Evolutionary conservation across 2,797 vertebrate genomes (phyloP).

Genomic region (Acipenser oxyrinchus): DNA sequence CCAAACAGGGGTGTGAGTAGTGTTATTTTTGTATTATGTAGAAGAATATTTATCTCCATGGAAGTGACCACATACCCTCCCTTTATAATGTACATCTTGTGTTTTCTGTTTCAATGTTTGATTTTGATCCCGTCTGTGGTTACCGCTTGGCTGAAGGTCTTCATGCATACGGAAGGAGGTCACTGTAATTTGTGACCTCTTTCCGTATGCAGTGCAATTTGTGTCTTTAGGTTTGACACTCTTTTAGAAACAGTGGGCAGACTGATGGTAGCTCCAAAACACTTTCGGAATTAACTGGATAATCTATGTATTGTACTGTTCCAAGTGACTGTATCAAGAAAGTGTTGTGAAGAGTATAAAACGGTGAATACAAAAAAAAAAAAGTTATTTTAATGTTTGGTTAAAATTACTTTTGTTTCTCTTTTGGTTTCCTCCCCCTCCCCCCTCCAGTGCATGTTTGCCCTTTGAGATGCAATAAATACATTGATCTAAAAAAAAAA

Average conservation of each 20-base stretch:
- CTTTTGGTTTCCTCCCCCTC: too few species aligned
- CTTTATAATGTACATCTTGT: constrained; percentile 59
- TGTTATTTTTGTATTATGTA: constrained; percentile 69
- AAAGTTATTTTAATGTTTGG: constrained; percentile 55
- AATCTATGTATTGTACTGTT: constrained; percentile 42
- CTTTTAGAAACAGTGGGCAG: constrained; percentile 50
- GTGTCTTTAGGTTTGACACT: constrained; percentile 61
- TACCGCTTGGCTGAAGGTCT: constrained; percentile 41
- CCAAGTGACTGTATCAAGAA: constrained; percentile 83
- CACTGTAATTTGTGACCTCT: constrained; percentile 57
- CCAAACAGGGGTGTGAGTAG: constrained; percentile 51
- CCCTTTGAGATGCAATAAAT: constrained; percentile 99
- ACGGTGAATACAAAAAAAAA: constrained; percentile 54
- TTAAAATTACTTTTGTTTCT: constrained; percentile 75
- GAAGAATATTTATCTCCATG: constrained; percentile 15
- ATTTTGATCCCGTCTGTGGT: constrained; percentile 64
- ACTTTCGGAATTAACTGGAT: constrained; percentile 66
- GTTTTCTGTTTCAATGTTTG: constrained; percentile 55
- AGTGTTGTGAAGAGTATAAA: constrained; percentile 64
- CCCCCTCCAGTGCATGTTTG: constrained; percentile 84
- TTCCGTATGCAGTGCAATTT: constrained; percentile 48
- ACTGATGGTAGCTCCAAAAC: constrained; percentile 38
- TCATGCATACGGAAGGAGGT: constrained; percentile 57
- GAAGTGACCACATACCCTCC: constrained; percentile 34
- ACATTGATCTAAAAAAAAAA: constrained; percentile 75